Conservation (phyloP, 2,113 vertebrate species). For the Motacilla alba region DNA sequence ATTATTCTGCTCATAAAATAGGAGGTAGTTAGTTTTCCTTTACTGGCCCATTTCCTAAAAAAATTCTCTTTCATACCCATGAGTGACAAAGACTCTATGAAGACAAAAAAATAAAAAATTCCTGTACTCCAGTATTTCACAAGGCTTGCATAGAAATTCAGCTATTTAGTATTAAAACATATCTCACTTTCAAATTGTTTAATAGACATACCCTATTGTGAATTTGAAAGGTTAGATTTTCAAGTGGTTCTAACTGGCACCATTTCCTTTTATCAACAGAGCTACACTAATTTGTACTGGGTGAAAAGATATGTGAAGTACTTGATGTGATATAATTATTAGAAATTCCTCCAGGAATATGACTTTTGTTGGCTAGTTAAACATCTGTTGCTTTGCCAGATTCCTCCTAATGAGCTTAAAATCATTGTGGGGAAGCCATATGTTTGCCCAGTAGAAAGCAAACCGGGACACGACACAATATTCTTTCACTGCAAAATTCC, state of each 20-base stretch:
- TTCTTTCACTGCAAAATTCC: neutral
- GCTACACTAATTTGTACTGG: neutral
- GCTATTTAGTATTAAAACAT: neutral
- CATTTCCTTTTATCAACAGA: neutral
- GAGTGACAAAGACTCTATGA: neutral
- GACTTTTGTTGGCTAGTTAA: slow-evolving; percentile 5
- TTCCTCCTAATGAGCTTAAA: neutral
- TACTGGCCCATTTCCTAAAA: neutral
- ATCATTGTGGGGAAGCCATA: neutral
- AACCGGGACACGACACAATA: neutral
- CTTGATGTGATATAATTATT: neutral
- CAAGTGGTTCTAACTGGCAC: neutral
- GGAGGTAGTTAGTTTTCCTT: neutral
- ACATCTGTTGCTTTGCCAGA: neutral
- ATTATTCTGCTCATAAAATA: neutral
- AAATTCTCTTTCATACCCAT: neutral
- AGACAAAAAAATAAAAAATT: neutral
- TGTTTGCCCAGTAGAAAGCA: neutral
- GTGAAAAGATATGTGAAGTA: neutral
- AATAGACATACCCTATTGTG: neutral
- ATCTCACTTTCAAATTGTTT: neutral
- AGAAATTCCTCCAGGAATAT: neutral
- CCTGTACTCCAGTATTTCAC: neutral
- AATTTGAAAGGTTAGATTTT: neutral
- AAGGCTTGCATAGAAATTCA: neutral